Conservation (phyloP, 2,113 vertebrate species). For the Phrynosoma blainvillii region DNA sequence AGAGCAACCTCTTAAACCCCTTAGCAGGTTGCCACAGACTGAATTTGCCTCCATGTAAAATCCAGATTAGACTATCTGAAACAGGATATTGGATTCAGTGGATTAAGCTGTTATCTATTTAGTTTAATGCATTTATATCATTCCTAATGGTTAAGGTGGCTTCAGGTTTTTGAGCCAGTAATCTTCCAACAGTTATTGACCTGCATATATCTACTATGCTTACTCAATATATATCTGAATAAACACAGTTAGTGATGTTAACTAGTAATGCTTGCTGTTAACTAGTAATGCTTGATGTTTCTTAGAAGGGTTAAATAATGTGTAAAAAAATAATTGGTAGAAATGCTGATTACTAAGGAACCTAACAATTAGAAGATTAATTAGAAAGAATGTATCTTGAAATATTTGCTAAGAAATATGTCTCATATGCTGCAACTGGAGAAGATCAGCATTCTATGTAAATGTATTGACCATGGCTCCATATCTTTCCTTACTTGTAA, state of each 20-base stretch:
- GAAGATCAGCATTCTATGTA: slow-evolving; percentile 29
- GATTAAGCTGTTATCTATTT: background rate
- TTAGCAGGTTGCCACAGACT: background rate
- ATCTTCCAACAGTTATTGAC: no score
- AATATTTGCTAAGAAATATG: background rate
- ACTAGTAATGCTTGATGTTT: no score
- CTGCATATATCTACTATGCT: no score
- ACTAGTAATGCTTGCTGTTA: no score
- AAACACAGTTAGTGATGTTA: no score
- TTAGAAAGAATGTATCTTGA: background rate
- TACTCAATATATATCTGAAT: no score
- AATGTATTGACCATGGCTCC: slow-evolving; percentile 26
- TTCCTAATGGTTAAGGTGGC: no score
- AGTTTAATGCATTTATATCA: no score
- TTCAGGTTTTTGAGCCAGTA: no score
- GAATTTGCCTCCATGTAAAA: background rate
- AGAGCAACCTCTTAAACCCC: background rate
- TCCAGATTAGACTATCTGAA: slow-evolving; percentile 52
- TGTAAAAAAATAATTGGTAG: background rate
- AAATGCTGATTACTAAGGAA: slow-evolving; percentile 16
- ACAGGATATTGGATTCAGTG: slow-evolving; percentile 53
- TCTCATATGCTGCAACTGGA: background rate
- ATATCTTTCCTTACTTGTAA: slow-evolving; percentile 3
- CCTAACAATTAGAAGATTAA: background rate
- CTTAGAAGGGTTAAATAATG: slow-evolving; percentile 8